Percentiles rank a stretch among this genome's conserved stretches.
Conservation (phyloP, 1,140 invertebrate genomes). For the Ruditapes philippinarum region DNA sequence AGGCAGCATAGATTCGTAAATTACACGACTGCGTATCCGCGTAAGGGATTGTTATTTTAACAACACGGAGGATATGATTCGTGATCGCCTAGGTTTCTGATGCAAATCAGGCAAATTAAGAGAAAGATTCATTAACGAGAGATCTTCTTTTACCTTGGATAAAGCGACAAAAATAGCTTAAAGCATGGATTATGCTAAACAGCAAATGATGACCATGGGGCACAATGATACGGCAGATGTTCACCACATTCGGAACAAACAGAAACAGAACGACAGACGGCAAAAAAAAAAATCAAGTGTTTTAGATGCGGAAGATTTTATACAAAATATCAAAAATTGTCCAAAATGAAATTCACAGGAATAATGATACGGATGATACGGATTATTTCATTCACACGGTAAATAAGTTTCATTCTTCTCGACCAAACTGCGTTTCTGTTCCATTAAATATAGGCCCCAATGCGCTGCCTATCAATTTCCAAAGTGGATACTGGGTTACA, state of each 20-base stretch:
- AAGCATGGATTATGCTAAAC: conserved; percentile 53
- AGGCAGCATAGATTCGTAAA: neutral
- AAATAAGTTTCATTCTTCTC: conserved; percentile 19
- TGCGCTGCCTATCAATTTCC: neutral
- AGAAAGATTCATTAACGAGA: conserved; percentile 44
- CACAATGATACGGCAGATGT: neutral
- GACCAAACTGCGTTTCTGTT: no score
- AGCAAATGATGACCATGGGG: conserved; percentile 58
- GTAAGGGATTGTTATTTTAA: conserved; percentile 58
- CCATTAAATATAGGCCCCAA: neutral
- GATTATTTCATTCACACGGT: conserved; percentile 16
- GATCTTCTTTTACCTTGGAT: conserved; percentile 50
- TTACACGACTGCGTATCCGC: conserved; percentile 37
- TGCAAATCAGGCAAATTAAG: conserved; percentile 8
- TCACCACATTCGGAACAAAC: neutral
- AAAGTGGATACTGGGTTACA: conserved; percentile 31
- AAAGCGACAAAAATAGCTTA: conserved; percentile 69
- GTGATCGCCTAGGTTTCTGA: conserved; percentile 66
- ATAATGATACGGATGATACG: neutral
- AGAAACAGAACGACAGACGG: neutral
- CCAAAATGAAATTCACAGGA: neutral
- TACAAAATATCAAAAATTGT: neutral
- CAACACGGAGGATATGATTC: conserved; percentile 61
- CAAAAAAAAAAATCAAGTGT: neutral
- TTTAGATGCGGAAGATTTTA: neutral